phyloP scores from a whole-genome alignment of 2,797 vertebrate genomes.

The Graptemys geographica region DNA sequence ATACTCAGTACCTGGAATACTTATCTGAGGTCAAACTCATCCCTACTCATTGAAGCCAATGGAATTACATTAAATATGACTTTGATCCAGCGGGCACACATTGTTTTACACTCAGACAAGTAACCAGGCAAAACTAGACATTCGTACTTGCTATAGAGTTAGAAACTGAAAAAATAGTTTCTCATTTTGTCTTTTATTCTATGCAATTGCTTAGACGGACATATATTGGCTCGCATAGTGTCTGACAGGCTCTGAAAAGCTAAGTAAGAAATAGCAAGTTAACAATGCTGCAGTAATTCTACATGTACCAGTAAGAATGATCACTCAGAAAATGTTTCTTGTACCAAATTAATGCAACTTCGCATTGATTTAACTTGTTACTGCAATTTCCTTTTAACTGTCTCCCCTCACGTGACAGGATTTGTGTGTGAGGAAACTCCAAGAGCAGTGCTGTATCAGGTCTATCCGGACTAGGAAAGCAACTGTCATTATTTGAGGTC shows the following conservation, averaged over 20 bases:
- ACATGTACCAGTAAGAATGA: conserved; percentile 61
- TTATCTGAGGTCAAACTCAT: neutral
- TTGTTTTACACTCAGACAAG: too few species aligned
- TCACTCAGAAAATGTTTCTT: conserved; percentile 64
- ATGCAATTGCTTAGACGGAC: conserved; percentile 23
- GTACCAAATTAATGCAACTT: conserved; percentile 73
- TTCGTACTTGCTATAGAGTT: neutral
- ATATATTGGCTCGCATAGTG: conserved; percentile 41
- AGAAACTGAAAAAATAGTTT: neutral
- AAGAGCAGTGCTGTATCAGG: conserved; percentile 57
- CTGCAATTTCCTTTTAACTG: conserved; percentile 64
- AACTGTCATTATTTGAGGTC: neutral
- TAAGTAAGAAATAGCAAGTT: conserved; percentile 57
- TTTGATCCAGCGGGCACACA: neutral
- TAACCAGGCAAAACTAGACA: neutral
- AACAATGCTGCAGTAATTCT: conserved; percentile 68
- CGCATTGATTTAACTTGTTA: conserved; percentile 65
- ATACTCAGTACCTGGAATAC: neutral
- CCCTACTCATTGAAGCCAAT: neutral
- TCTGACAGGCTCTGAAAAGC: conserved; percentile 60
- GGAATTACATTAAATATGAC: neutral
- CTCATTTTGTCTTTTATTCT: conserved; percentile 19
- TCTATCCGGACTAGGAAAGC: conserved; percentile 61
- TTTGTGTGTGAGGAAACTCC: conserved; percentile 72
- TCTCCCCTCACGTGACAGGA: conserved; percentile 71